phyloP scores from a whole-genome alignment of 2,888 invertebrate species.

The Saturnia pavonia region DNA sequence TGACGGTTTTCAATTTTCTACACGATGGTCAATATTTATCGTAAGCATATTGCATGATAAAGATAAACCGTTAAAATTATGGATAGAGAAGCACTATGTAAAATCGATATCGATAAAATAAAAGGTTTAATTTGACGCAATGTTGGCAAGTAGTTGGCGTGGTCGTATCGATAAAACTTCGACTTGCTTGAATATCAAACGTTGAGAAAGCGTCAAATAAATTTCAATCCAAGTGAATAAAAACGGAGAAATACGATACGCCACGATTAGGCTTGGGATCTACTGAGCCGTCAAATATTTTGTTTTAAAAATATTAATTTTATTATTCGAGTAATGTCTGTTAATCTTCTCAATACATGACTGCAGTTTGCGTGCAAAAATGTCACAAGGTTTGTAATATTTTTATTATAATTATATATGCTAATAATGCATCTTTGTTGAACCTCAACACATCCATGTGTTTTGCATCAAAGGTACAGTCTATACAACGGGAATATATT shows the following conservation, averaged over 20 bases:
- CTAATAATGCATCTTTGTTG: not conserved
- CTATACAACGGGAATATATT: not conserved
- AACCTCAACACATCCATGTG: not conserved
- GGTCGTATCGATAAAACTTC: conserved; percentile 35
- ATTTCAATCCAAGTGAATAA: conserved; percentile 45
- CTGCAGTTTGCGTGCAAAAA: too few relatives aligned
- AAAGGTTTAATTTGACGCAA: not conserved
- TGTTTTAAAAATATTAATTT: not conserved
- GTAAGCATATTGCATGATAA: too few relatives aligned
- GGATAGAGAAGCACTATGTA: not conserved
- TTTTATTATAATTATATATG: not conserved
- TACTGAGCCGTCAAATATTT: not conserved
- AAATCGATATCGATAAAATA: conserved; percentile 10
- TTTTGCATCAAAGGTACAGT: not conserved
- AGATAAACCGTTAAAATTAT: not conserved
- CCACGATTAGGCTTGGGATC: not conserved
- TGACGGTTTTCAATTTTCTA: not conserved
- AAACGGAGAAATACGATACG: conserved; percentile 29
- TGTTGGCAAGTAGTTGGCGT: not conserved
- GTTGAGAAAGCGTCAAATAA: conserved; percentile 44
- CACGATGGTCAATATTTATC: not conserved
- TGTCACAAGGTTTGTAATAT: too few relatives aligned
- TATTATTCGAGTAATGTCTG: not conserved
- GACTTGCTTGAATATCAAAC: conserved; percentile 35
- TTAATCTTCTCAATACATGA: not conserved